Percentiles rank a stretch among this genome's conserved stretches.
Conservation (phyloP, 2,888 invertebrate species). For the Galeruca laticollis region DNA sequence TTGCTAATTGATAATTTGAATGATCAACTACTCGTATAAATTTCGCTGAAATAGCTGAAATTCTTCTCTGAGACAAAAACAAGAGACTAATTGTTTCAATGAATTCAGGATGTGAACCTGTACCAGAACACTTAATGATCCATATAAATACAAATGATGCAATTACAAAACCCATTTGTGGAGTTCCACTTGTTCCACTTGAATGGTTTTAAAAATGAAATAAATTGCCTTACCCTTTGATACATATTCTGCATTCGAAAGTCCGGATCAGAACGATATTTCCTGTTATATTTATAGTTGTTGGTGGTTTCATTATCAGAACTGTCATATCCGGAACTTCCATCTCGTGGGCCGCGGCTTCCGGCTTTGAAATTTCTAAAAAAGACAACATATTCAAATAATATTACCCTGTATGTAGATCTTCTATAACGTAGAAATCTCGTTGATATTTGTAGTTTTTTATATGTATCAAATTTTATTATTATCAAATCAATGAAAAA, state of each 20-base stretch:
- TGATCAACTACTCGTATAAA: too few species aligned
- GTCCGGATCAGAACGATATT: constrained; percentile 89
- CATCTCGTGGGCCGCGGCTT: constrained; percentile 79
- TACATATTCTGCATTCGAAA: constrained; percentile 78
- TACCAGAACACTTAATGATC: constrained; percentile 48
- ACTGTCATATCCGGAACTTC: constrained; percentile 93
- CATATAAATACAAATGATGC: constrained; percentile 43
- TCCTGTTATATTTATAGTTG: constrained; percentile 76
- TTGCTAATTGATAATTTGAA: too few species aligned
- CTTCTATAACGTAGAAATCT: too few species aligned
- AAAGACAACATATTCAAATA: constrained; percentile 31
- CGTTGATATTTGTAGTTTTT: too few species aligned
- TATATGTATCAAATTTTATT: too few species aligned
- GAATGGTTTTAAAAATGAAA: constrained; percentile 3
- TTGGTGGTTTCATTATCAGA: constrained; percentile 84
- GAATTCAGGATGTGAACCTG: constrained; percentile 15
- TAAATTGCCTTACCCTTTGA: constrained; percentile 61
- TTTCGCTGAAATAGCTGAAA: too few species aligned
- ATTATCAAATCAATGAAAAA: too few species aligned
- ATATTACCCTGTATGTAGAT: too few species aligned
- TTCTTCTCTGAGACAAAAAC: not conserved
- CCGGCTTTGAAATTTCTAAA: constrained; percentile 70
- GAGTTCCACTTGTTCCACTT: constrained; percentile 23
- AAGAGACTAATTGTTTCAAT: not conserved
- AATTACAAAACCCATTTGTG: constrained; percentile 41